A percentile compares a stretch with the other conserved stretches of the same genome.
Evolutionary conservation across 2,888 invertebrate species (phyloP).

Genomic region (Mimachlamys varia): DNA sequence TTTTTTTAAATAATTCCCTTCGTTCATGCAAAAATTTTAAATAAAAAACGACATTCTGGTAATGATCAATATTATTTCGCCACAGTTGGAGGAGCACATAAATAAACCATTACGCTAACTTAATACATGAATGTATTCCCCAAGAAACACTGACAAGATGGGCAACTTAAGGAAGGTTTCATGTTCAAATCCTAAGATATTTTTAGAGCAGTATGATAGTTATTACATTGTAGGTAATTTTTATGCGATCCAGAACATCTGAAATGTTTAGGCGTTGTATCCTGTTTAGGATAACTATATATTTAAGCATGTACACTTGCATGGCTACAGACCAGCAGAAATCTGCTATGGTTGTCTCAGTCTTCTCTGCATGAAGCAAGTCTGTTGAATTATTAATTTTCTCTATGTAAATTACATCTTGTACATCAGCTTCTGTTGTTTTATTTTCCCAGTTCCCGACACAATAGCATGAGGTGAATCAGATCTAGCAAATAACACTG

Average conservation of each 20-base stretch:
- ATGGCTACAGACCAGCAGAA: background rate
- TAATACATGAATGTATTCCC: background rate
- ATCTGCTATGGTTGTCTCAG: background rate
- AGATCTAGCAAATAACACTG: background rate
- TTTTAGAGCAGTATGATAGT: background rate
- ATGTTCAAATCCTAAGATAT: background rate
- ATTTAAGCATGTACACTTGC: background rate
- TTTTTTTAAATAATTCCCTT: background rate
- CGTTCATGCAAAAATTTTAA: background rate
- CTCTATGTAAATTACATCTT: conserved; percentile 18
- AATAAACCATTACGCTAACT: background rate
- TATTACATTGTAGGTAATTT: background rate
- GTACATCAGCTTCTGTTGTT: conserved; percentile 11
- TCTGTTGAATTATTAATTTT: conserved; percentile 31
- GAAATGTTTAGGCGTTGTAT: background rate
- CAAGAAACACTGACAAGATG: background rate
- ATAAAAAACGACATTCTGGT: background rate
- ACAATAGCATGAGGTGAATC: background rate
- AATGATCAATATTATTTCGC: background rate
- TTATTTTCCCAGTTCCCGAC: conserved; percentile 14
- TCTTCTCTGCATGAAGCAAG: conserved; percentile 17
- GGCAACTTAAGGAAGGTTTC: background rate
- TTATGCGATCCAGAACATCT: background rate
- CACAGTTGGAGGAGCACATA: background rate
- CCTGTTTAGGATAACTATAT: background rate